phyloP scores from a whole-genome alignment of 2,113 vertebrate species.

The Pomatorhinus ruficollis region DNA sequence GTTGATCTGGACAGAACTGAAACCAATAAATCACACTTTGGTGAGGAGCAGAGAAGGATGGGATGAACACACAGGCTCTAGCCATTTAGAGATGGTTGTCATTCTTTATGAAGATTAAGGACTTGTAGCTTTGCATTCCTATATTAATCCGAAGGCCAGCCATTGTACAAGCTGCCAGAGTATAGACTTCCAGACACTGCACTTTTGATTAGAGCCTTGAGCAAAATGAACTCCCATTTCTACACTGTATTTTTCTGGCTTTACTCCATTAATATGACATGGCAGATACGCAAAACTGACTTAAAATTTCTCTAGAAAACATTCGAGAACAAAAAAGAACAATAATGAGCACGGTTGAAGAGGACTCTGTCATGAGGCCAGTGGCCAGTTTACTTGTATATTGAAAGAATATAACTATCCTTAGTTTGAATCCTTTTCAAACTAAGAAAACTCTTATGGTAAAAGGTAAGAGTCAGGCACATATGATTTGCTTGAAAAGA shows the following conservation, averaged over 20 bases:
- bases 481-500: neutral
- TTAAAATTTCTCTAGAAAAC: neutral
- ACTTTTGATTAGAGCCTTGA: constrained; percentile 34
- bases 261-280: neutral
- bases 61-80: neutral
- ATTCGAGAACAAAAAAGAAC: neutral
- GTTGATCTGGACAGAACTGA: neutral
- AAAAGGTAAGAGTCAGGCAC: neutral
- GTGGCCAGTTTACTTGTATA: neutral
- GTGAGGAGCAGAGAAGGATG: neutral
- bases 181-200: neutral
- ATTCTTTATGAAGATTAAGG: constrained; percentile 63
- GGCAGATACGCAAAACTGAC: neutral
- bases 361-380: neutral
- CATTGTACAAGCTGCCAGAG: constrained; percentile 4
- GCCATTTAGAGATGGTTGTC: constrained; percentile 37
- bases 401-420: neutral
- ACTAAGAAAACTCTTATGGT: neutral
- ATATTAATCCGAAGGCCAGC: constrained; percentile 58
- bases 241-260: neutral
- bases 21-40: neutral
- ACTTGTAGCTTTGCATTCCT: constrained; percentile 50
- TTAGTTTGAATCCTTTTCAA: neutral
- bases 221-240: neutral
- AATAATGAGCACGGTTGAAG: neutral